Conservation (phyloP, 2,888 invertebrate genomes). For the Hedya salicella region DNA sequence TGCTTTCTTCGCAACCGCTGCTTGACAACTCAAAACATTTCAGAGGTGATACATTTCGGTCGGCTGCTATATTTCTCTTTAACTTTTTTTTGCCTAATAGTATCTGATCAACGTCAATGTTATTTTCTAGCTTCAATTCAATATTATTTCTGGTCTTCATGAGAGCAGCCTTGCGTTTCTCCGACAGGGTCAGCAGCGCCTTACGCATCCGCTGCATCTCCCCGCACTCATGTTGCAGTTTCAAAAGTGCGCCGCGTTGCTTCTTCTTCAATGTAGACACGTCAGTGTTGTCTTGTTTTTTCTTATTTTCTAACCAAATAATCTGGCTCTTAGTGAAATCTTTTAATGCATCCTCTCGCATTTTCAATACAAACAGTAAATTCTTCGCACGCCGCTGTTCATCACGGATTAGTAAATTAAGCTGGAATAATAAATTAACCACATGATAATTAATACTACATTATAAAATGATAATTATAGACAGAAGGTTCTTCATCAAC, state of each 20-base stretch:
- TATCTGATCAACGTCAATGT: conserved; percentile 71
- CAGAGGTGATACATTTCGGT: conserved; percentile 67
- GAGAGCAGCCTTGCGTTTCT: conserved; percentile 74
- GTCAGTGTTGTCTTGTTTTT: conserved; percentile 76
- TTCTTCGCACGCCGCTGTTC: conserved; percentile 81
- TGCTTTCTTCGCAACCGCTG: conserved; percentile 74
- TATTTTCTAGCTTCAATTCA: conserved; percentile 71
- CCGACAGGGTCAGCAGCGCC: conserved; percentile 73
- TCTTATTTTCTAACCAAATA: conserved; percentile 78
- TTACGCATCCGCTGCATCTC: conserved; percentile 87
- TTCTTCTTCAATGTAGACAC: conserved; percentile 86
- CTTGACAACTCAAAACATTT: conserved; percentile 80
- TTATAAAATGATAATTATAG: conserved; percentile 1
- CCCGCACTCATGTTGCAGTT: conserved; percentile 88
- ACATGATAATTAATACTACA: conserved; percentile 29
- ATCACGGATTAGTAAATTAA: conserved; percentile 81
- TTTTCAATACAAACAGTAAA: conserved; percentile 76
- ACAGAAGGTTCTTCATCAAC: conserved; percentile 5
- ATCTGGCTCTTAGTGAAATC: conserved; percentile 81
- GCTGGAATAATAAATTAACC: conserved; percentile 61
- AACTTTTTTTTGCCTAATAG: conserved; percentile 72
- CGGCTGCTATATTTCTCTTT: conserved; percentile 59
- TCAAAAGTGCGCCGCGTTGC: conserved; percentile 87
- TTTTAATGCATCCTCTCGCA: conserved; percentile 80
- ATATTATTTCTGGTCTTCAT: conserved; percentile 79